Evolutionary conservation across 2,888 invertebrate species (phyloP), one percentile per base, ranked within the genome.

Genomic region (Harmothoe impar): DNA sequence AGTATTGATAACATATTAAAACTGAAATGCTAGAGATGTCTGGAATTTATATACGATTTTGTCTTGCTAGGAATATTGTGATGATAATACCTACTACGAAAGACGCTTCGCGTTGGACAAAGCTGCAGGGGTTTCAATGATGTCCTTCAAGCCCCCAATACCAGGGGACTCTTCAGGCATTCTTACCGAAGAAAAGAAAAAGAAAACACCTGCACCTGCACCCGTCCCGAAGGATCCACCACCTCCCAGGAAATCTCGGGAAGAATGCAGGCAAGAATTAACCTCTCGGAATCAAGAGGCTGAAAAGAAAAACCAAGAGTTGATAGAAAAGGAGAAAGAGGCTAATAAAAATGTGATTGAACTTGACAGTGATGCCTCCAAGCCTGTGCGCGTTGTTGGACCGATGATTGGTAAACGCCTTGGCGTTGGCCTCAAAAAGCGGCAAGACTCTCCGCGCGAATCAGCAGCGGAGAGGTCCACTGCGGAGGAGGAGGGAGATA

Each of bases 41-140:
- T n/a, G n/a, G n/a, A n/a, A n/a, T n/a, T n/a, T n/a, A n/a, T n/a
- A n/a, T n/a, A n/a, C n/a, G 43, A 10, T 43, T 43, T 43, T 43
- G 5, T 43, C 43, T 43, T 43, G 43, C 3, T 92, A 95, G 95
- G 93, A 93, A 92, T 93, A 94, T 89, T 89, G 93, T 35, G 88
- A 92, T 54, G 94, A 94, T 23, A 94, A 95, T 89, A 94, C 93
- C 33, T 94, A 93, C 90, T 94, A 95, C 92, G 95, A 94, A 89
- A 93, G 94, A 89, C 92, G 94, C 56, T 92, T 92, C 89, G 93
- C 93, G 35, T 91, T 94, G 52, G 95, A 95, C 62, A 94, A 94
- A 90, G 94, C 94, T 12, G 93, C 94, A 17, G 94, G 93, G n/a
- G 68, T 94, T 20, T 91, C 93, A 20, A 90, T 91, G 51, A 23